These are phyloP conservation scores for Ceyx cyanopectus DNA, from an alignment of 2,113 vertebrate genomes.

Conservation along the genomic window DNA sequence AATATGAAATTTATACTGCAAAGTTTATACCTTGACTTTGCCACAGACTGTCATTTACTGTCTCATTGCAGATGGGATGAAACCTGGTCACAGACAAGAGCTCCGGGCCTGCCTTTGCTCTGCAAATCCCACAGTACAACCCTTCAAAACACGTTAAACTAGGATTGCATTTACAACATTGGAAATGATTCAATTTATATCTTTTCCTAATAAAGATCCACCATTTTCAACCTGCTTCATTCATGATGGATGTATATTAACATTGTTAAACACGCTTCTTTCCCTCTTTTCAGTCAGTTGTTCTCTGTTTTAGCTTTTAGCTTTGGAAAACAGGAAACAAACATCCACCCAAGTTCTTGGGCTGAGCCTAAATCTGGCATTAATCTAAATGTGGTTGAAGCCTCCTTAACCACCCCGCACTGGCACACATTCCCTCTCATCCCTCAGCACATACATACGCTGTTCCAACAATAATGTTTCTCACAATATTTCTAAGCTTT, in stretches of 20 bases:
- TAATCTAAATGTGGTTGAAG: constrained; percentile 33
- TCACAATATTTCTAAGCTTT: constrained; percentile 38
- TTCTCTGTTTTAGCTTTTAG: background rate
- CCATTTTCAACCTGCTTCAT: background rate
- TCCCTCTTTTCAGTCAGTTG: background rate
- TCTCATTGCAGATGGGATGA: background rate
- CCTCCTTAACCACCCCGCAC: background rate
- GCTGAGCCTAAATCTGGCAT: constrained; percentile 27
- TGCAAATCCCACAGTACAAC: background rate
- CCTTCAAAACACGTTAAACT: background rate
- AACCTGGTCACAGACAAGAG: background rate
- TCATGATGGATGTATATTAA: background rate
- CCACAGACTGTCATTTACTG: background rate
- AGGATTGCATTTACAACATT: background rate
- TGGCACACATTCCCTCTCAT: background rate
- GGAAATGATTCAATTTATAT: background rate
- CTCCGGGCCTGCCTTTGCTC: background rate
- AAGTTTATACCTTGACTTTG: background rate
- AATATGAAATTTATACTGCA: background rate
- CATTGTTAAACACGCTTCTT: background rate
- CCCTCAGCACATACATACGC: background rate
- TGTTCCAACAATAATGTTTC: constrained; percentile 38
- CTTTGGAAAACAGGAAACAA: constrained; percentile 24
- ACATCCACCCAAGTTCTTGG: background rate
- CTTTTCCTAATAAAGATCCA: background rate